Evolutionary conservation across 2,113 vertebrate species (phyloP).

Genomic region (Eleginops maclovinus): DNA sequence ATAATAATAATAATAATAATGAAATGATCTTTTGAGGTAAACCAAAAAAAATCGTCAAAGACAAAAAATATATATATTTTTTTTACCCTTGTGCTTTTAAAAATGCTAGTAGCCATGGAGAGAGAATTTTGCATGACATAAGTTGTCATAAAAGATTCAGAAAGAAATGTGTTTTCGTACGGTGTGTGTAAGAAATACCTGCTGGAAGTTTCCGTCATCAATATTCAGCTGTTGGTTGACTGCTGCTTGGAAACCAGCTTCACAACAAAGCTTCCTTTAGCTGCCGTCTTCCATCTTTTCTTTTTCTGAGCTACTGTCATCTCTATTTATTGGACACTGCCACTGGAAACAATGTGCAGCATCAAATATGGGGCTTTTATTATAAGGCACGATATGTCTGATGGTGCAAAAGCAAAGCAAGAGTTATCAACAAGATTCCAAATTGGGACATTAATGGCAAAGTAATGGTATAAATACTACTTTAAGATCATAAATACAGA

Average conservation of each 20-base stretch:
- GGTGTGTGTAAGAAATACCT: background rate
- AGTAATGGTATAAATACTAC: background rate
- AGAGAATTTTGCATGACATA: background rate
- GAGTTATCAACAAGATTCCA: too few species aligned
- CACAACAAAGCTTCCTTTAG: slow-evolving; percentile 5
- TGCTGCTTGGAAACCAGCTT: slow-evolving; percentile 23
- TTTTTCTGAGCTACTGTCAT: slow-evolving; percentile 1
- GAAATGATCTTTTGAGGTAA: too few species aligned
- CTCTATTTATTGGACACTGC: background rate
- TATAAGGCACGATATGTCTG: background rate
- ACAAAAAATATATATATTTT: too few species aligned
- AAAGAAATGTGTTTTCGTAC: background rate
- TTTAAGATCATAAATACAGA: background rate
- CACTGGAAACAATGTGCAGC: slow-evolving; percentile 20
- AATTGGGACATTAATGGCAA: too few species aligned
- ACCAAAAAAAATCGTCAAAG: too few species aligned
- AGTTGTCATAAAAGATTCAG: background rate
- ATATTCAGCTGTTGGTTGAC: slow-evolving; percentile 21
- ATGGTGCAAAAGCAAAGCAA: too few species aligned
- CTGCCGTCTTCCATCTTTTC: slow-evolving; percentile 2
- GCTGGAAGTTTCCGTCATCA: slow-evolving; percentile 14
- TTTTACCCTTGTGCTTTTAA: too few species aligned
- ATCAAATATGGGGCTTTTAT: background rate
- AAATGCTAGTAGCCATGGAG: too few species aligned
- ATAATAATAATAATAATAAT: too few species aligned